Percentiles rank a stretch among this genome's conserved stretches.
Conservation (phyloP, 1,140 invertebrate genomes). For the Aradophagus sp. region DNA sequence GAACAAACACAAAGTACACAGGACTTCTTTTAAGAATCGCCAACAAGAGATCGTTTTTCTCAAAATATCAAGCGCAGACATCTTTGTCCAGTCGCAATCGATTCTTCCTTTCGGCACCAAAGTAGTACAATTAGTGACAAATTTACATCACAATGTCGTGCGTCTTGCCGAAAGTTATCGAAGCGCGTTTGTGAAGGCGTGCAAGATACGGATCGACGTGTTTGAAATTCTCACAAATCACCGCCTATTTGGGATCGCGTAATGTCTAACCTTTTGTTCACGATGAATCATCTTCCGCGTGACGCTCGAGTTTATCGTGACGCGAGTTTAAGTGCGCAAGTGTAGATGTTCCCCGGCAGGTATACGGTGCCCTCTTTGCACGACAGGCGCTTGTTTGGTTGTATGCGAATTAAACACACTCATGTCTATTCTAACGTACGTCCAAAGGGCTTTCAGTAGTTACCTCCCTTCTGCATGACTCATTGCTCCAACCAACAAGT, state of each 20-base stretch:
- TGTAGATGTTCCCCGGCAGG: conserved; percentile 38
- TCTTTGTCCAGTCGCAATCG: conserved; percentile 39
- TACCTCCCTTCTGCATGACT: conserved; percentile 59
- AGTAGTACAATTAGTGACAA: conserved; percentile 40
- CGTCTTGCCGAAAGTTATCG: conserved; percentile 31
- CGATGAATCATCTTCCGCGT: conserved; percentile 59
- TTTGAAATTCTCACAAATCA: conserved; percentile 59
- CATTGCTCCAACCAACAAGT: conserved; percentile 60
- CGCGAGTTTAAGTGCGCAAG: conserved; percentile 38
- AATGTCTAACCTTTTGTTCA: conserved; percentile 61
- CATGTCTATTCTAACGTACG: conserved; percentile 34
- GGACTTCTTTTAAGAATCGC: conserved; percentile 25
- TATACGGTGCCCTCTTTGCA: conserved; percentile 29
- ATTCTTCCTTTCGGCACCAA: conserved; percentile 22
- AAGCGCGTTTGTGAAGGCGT: conserved; percentile 23
- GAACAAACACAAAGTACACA: conserved; percentile 33
- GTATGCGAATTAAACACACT: conserved; percentile 22
- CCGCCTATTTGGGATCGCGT: conserved; percentile 50
- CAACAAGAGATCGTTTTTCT: conserved; percentile 42
- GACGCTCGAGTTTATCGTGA: conserved; percentile 46
- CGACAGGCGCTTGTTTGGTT: conserved; percentile 9
- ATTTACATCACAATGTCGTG: conserved; percentile 43
- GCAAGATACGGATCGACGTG: conserved; percentile 36
- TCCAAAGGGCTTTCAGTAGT: conserved; percentile 60
- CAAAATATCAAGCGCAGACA: conserved; percentile 36